These are phyloP conservation scores for Penaeus chinensis DNA, from an alignment of 1,140 invertebrate species.

Conservation along the genomic window DNA sequence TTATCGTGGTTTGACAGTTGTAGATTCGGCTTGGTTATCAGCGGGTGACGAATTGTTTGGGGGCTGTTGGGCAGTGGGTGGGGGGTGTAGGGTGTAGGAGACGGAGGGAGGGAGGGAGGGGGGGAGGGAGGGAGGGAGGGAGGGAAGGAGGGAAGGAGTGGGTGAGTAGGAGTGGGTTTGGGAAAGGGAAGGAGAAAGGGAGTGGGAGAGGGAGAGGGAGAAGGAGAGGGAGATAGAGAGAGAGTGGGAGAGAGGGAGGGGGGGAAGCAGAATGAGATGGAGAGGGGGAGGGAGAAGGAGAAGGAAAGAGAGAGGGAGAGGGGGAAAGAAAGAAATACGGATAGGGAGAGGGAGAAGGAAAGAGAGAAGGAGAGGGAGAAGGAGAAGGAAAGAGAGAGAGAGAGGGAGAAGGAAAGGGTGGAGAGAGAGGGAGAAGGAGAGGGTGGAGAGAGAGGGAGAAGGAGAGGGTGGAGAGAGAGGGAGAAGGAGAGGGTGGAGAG, in stretches of 20 bases:
- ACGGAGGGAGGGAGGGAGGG: no score
- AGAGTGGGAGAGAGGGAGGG: neutral
- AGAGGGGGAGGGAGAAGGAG: neutral
- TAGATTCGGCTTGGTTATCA: no score
- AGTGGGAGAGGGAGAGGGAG: neutral
- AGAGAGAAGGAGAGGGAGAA: neutral
- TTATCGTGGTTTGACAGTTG: no score
- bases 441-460: neutral
- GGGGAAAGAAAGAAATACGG: neutral
- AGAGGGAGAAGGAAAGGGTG: neutral
- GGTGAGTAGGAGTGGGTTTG: neutral
- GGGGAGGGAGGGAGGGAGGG: neutral
- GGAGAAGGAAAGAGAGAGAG: neutral
- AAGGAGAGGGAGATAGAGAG: neutral
- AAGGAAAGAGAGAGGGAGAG: neutral
- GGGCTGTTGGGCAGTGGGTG: neutral
- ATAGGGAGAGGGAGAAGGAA: neutral
- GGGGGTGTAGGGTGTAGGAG: neutral
- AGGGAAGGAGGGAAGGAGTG: neutral
- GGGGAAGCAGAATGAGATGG: neutral
- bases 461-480: neutral
- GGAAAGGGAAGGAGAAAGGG: neutral
- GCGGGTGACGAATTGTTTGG: no score
- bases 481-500: neutral
- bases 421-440: neutral